Base-by-base conservation (phyloP, 2,888 invertebrate genomes). In the Parnassius smintheus region DNA sequence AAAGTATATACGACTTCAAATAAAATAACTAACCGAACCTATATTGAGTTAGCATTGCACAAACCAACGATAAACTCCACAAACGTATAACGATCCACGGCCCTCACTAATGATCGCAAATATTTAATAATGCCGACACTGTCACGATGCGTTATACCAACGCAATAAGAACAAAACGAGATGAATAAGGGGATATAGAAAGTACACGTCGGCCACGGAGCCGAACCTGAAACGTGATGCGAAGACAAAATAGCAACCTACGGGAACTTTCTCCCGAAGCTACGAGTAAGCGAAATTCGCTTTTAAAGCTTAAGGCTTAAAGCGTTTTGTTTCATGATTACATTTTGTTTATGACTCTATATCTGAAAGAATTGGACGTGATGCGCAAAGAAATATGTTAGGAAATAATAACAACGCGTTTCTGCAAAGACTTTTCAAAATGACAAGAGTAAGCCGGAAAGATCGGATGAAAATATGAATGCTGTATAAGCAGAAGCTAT, bases 161-260 rank as follows among this genome's bases (percentile, higher is more conserved):
- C 69, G 79, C 82, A 84, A 86, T 86, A 88, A 85, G 85, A 78
- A 84, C 83, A 81, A 83, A 82, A 82, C 79, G 77, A 75, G 82
- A 82, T 84, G 82, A 85, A 86, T 84, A 85, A 72, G 66, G 76
- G 76, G 78, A 82, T 83, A 83, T 81, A 82, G 80, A 76, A 72
- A 72, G 76, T 79, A 82, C 82, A 81, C 78, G 75, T 76, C 76
- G 74, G 74, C 74, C 76, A 75, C 79, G 81, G 82, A 84, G 80
- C 77, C 82, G 82, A 82, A 81, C 82, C 76, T 65, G 60, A 71
- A 66, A 90, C 90, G 90, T 90, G 90, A 88, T 73, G 65, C 61
- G 89, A 80, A 86, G 78, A 77, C 85, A 70, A 80, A 90, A 82
- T 76, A 71, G 67, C 70, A 68, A 75, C 74, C 73, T 72, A 82